These are phyloP conservation scores for Osmerus mordax DNA, from an alignment of 2,113 vertebrate genomes.

Conservation along the genomic window DNA sequence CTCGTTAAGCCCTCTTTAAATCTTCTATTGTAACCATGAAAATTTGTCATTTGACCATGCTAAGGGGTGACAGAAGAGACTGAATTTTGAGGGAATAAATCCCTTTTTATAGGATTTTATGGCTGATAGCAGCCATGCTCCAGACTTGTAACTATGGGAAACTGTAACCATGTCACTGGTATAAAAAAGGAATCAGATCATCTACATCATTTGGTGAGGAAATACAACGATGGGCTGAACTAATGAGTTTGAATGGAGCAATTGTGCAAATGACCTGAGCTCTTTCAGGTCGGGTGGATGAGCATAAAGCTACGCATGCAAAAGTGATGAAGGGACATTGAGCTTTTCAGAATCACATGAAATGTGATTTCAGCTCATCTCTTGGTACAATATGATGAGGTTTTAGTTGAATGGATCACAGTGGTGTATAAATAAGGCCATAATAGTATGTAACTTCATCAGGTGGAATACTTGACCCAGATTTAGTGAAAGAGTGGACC, in stretches of 20 bases:
- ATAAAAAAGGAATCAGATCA: conserved; percentile 34
- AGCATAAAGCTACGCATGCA: not conserved
- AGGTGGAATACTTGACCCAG: too few relatives aligned
- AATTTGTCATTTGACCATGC: conserved; percentile 28
- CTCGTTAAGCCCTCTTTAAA: conserved; percentile 32
- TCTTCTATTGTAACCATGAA: conserved; percentile 35
- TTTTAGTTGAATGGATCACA: conserved; percentile 35
- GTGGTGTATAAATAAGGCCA: too few relatives aligned
- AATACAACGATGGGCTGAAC: conserved; percentile 1
- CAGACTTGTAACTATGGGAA: not conserved
- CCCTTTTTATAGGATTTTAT: conserved; percentile 19
- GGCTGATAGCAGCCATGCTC: conserved; percentile 14
- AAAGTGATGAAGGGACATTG: not conserved
- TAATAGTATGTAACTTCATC: too few relatives aligned
- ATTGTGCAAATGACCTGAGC: conserved; percentile 1
- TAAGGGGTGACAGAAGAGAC: conserved; percentile 29
- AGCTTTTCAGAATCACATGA: conserved; percentile 28
- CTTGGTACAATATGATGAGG: conserved; percentile 33
- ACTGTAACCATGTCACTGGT: conserved; percentile 11
- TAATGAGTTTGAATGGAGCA: conserved; percentile 22
- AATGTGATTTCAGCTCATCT: conserved; percentile 35
- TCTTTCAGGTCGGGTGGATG: not conserved
- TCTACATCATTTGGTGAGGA: conserved; percentile 22
- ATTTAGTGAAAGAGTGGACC: too few relatives aligned
- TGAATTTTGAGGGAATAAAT: conserved; percentile 22